Conservation (phyloP, 2,888 invertebrate species). For the Zhuqinia jingwanae region DNA sequence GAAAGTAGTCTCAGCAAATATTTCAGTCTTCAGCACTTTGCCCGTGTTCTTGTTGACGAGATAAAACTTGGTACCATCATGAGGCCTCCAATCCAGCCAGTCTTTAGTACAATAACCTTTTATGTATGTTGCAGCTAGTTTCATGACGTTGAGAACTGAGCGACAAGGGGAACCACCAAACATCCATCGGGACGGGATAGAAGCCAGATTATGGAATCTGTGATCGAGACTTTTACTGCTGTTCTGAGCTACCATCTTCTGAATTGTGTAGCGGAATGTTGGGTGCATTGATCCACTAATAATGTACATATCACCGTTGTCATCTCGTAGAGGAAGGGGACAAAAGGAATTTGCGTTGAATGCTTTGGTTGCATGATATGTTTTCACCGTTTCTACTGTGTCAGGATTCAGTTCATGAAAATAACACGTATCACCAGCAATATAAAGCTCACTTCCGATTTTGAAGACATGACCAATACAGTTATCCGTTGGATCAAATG, state of each 20-base stretch:
- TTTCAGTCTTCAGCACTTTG: slow-evolving; percentile 80
- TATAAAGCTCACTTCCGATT: slow-evolving; percentile 81
- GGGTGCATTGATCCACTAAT: slow-evolving; percentile 71
- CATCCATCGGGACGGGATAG: slow-evolving; percentile 80
- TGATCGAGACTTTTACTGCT: slow-evolving; percentile 57
- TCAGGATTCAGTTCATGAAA: slow-evolving; percentile 81
- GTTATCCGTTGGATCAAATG: slow-evolving; percentile 82
- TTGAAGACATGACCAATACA: slow-evolving; percentile 81
- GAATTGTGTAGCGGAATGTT: slow-evolving; percentile 70
- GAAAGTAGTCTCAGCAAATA: slow-evolving; percentile 81
- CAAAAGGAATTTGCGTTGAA: slow-evolving; percentile 69
- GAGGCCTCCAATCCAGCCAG: slow-evolving; percentile 81
- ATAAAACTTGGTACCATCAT: slow-evolving; percentile 81
- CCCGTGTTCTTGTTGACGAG: slow-evolving; percentile 81
- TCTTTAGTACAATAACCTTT: slow-evolving; percentile 81
- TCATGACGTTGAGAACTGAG: slow-evolving; percentile 81
- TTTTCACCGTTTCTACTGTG: slow-evolving; percentile 81
- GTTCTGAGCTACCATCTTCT: slow-evolving; percentile 54
- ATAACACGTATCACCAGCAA: slow-evolving; percentile 82
- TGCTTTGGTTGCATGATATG: slow-evolving; percentile 67
- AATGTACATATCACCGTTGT: slow-evolving; percentile 69
- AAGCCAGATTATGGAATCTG: slow-evolving; percentile 78
- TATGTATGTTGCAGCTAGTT: slow-evolving; percentile 80
- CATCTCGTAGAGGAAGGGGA: slow-evolving; percentile 64
- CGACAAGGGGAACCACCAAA: slow-evolving; percentile 82